Conservation (phyloP, 1,140 invertebrate genomes). For the Thalassaphorura encarpata region DNA sequence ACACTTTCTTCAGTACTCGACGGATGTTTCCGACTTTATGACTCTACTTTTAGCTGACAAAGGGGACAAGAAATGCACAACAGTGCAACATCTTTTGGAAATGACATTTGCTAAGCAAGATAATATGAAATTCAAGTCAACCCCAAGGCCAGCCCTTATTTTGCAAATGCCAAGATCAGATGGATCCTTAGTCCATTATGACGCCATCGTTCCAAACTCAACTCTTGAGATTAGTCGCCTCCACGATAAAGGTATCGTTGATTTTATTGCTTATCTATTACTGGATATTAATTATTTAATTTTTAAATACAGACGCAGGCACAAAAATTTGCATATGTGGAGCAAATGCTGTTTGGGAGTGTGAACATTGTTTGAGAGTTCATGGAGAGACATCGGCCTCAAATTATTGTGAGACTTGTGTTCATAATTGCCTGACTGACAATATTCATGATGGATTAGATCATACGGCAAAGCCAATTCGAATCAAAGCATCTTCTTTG, state of each 20-base stretch:
- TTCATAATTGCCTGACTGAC: no score
- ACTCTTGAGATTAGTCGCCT: constrained; percentile 5
- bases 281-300: no score
- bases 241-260: no score
- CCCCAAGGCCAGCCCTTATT: constrained; percentile 16
- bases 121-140: constrained; percentile 6
- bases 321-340: no score
- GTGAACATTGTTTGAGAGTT: no score
- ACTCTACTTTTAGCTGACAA: constrained; percentile 15
- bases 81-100: constrained; percentile 17
- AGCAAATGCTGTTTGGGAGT: no score
- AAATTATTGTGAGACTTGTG: no score
- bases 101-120: constrained; percentile 13
- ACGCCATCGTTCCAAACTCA: constrained; percentile 20
- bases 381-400: no score
- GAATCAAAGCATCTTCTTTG: not conserved
- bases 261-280: no score
- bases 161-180: constrained; percentile 19
- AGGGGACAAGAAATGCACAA: constrained; percentile 13
- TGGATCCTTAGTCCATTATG: constrained; percentile 14
- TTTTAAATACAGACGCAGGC: no score
- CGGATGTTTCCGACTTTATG: constrained; percentile 13
- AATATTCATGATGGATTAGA: not conserved
- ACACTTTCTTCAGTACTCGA: constrained; percentile 20
- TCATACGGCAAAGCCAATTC: not conserved